Conservation (phyloP, 2,113 vertebrate species). For the Notiomystis cincta region DNA sequence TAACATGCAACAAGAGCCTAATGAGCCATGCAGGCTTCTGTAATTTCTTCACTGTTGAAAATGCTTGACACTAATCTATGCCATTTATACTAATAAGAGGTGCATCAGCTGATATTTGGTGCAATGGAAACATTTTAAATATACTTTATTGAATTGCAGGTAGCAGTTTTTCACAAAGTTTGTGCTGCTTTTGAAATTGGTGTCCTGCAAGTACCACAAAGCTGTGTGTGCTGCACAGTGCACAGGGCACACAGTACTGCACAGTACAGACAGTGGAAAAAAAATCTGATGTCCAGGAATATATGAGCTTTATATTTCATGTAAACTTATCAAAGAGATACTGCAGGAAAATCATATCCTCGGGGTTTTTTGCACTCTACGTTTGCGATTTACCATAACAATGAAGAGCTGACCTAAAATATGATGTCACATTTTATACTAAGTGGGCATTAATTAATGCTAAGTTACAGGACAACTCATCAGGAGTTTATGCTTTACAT, state of each 20-base stretch:
- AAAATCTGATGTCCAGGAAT: neutral
- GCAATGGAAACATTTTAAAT: slow-evolving; percentile 72
- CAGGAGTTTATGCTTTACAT: slow-evolving; percentile 35
- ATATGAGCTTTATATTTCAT: neutral
- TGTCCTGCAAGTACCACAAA: neutral
- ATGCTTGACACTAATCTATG: slow-evolving; percentile 80
- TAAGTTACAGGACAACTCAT: slow-evolving; percentile 8
- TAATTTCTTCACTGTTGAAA: slow-evolving; percentile 81
- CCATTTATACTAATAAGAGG: slow-evolving; percentile 81
- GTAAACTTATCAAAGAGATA: slow-evolving; percentile 20
- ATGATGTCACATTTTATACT: slow-evolving; percentile 18
- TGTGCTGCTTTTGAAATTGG: slow-evolving; percentile 14
- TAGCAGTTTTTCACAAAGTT: slow-evolving; percentile 46
- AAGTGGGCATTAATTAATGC: slow-evolving; percentile 46
- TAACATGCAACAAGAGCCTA: slow-evolving; percentile 76
- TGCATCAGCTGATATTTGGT: slow-evolving; percentile 74
- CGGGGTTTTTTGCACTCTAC: neutral
- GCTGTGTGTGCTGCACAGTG: neutral
- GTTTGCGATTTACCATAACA: neutral
- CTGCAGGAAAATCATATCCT: neutral
- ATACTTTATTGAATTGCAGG: slow-evolving; percentile 63
- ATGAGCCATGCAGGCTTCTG: slow-evolving; percentile 79
- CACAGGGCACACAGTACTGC: neutral
- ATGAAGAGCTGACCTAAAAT: slow-evolving; percentile 42
- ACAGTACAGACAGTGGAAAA: neutral